Evolutionary conservation across 2,888 invertebrate genomes (phyloP).

Genomic region (Fragum whitleyi): DNA sequence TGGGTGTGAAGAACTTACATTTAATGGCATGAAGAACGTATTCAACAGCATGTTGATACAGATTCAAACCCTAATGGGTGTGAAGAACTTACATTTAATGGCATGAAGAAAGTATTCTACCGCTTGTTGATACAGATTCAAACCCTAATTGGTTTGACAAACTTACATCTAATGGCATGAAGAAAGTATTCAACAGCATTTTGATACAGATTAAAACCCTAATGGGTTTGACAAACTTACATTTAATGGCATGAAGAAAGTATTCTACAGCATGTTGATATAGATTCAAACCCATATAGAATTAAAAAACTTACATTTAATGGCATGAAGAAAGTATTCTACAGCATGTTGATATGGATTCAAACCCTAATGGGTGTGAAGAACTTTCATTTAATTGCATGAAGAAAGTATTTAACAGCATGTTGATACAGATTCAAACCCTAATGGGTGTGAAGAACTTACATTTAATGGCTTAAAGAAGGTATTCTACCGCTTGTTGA

Average conservation of each 20-base stretch:
- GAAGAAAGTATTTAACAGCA: constrained; percentile 99
- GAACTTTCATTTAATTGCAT: constrained; percentile 97
- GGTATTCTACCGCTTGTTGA: constrained; percentile 99
- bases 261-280: constrained; percentile 99
- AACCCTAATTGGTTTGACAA: too few species aligned
- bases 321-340: constrained; percentile 99
- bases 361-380: too few species aligned
- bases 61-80: constrained; percentile 95
- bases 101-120: constrained; percentile 99
- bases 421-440: constrained; percentile 97
- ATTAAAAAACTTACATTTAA: constrained; percentile 97
- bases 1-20: too few species aligned
- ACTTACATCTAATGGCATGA: constrained; percentile 98
- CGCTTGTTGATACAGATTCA: constrained; percentile 97
- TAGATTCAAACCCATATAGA: constrained; percentile 94
- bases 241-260: constrained; percentile 99
- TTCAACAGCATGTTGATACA: constrained; percentile 99
- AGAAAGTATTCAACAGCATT: constrained; percentile 99
- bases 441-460: too few species aligned
- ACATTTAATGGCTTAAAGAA: constrained; percentile 99
- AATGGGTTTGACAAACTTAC: too few species aligned
- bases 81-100: constrained; percentile 96
- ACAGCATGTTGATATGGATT: constrained; percentile 98
- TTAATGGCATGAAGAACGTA: constrained; percentile 99
- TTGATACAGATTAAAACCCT: constrained; percentile 97